Base-by-base conservation (phyloP, 2,888 invertebrate genomes). In the Yponomeuta evonymella region DNA sequence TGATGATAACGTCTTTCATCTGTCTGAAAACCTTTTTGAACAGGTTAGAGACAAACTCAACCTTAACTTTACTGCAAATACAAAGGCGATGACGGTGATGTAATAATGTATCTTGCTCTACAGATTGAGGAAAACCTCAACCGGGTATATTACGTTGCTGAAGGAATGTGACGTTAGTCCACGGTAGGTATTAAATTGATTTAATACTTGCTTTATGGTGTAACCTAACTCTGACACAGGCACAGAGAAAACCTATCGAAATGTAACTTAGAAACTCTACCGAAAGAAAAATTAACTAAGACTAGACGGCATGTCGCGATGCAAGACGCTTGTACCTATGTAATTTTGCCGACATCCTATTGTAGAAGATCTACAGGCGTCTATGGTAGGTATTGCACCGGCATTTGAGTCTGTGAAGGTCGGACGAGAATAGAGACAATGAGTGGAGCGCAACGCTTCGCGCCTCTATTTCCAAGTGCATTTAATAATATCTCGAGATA, bases 371-470 rank as follows among this genome's bases (percentile, higher is more conserved):
- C 65, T 65, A 65, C 29, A 12, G 12, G 30, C 65, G 65, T 65
- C 65, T 30, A 2, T 33, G 30, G 29, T 33, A 12, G 33, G 65
- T 33, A 65, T 65, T 65, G 33, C 65, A 65, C 29, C 33, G 65
- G 65, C 51, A 58, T 58, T 5, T 48, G 12, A 67, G 67, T 48
- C 64, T 29, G 43, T 29, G 70, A 70, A 64, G 70, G 64, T 70
- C 64, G 64, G 11, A 62, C 70, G 36, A 70, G 70, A 70, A 70
- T 70, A 70, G 70, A 70, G 70, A 64, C 62, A 70, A 65, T 64
- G 70, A 64, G 62, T 43, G 23, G 23, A 66, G 51, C 68, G 51
- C 68, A 68, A 29, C 29, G 51, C 51, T 58, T 65, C 33, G 51
- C 68, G 68, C 48, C 15, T 48, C 48, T 30, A 68, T 68, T 68